Evolutionary conservation across 2,113 vertebrate genomes (phyloP).

Genomic region (Dasyornis broadbenti): DNA sequence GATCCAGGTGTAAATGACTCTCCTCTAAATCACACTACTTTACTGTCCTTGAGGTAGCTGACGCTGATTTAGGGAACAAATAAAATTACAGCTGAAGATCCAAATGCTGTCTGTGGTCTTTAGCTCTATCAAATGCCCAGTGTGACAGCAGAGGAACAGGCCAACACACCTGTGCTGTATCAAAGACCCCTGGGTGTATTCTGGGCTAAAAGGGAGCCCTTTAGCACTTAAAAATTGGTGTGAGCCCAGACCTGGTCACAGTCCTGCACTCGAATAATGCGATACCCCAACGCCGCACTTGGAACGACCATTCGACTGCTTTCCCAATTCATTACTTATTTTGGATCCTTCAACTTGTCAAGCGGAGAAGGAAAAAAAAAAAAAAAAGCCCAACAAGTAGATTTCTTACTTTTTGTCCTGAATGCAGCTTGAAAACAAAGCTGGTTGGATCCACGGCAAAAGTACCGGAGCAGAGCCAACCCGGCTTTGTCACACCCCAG

Average conservation of each 20-base stretch:
- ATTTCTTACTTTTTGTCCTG: slow-evolving; percentile 37
- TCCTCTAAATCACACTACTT: not conserved
- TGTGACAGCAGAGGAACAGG: fast-evolving
- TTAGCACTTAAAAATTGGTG: fast-evolving
- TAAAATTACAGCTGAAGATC: not conserved
- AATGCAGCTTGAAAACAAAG: not conserved
- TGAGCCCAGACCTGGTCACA: slow-evolving; percentile 14
- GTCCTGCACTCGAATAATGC: slow-evolving; percentile 40
- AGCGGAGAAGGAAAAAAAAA: not conserved
- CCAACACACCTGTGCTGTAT: fast-evolving
- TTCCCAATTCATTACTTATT: slow-evolving; percentile 4
- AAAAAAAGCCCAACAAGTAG: not conserved
- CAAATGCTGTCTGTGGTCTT: fast-evolving
- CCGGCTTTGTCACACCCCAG: not conserved
- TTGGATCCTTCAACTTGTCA: slow-evolving; percentile 33
- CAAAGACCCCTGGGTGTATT: not conserved
- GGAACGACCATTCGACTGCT: not conserved
- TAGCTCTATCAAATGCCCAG: fast-evolving
- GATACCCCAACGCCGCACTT: not conserved
- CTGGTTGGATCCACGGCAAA: not conserved
- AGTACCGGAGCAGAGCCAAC: not conserved
- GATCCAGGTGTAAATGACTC: not conserved
- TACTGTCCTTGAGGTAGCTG: not conserved
- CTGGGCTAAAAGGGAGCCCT: not conserved
- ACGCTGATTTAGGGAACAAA: not conserved